A percentile compares a stretch with the other conserved stretches of the same genome.
phyloP scores from a whole-genome alignment of 2,888 invertebrate genomes.

The Drosophila anceps region DNA sequence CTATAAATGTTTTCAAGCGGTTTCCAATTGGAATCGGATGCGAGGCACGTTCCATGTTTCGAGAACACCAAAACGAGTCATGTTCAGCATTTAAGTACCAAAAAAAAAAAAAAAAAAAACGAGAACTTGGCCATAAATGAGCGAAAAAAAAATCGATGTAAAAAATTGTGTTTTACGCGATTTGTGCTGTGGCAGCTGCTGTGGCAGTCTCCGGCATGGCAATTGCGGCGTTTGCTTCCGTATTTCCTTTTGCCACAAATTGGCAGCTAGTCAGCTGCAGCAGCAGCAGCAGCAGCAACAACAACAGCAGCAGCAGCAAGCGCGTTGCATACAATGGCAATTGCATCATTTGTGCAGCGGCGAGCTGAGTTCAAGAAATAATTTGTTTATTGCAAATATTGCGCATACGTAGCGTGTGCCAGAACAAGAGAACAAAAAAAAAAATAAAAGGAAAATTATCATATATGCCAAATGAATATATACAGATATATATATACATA shows the following conservation, averaged over 20 bases:
- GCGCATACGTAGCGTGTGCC: conserved; percentile 70
- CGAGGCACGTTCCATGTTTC: conserved; percentile 65
- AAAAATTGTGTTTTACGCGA: conserved; percentile 50
- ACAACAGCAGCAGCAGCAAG: conserved; percentile 23
- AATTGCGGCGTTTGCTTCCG: conserved; percentile 43
- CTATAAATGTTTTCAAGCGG: conserved; percentile 30
- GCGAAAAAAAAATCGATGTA: conserved; percentile 5
- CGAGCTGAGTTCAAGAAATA: conserved; percentile 26
- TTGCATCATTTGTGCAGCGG: conserved; percentile 67
- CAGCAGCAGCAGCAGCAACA: conserved; percentile 28
- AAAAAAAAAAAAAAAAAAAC: conserved; percentile 14
- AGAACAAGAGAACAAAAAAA: conserved; percentile 19
- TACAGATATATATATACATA: background rate
- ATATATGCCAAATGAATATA: conserved; percentile 17
- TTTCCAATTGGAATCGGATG: conserved; percentile 47
- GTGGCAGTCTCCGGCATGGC: conserved; percentile 28
- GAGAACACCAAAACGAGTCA: conserved; percentile 44
- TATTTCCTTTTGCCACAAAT: conserved; percentile 40
- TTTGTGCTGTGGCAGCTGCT: conserved; percentile 48
- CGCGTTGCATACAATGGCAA: conserved; percentile 36
- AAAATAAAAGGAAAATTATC: conserved; percentile 32
- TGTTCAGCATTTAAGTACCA: conserved; percentile 32
- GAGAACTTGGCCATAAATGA: conserved; percentile 46
- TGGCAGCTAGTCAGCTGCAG: conserved; percentile 25
- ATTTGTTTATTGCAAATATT: conserved; percentile 55